Evolutionary conservation across 2,888 invertebrate species (phyloP).

Genomic region (Tetramorium bicarinatum): DNA sequence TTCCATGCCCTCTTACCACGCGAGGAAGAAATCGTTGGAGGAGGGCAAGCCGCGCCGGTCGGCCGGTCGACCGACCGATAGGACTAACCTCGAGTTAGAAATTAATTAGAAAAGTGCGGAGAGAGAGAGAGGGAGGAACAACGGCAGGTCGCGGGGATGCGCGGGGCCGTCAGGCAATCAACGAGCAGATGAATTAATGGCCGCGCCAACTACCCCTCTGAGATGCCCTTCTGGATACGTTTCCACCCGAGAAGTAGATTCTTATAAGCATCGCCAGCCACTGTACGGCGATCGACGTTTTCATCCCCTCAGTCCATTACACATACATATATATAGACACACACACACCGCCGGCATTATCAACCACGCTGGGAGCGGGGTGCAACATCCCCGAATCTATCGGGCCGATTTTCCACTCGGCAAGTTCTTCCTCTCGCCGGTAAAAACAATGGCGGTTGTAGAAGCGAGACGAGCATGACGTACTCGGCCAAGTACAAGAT

Average conservation of each 20-base stretch:
- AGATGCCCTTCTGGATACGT: constrained; percentile 77
- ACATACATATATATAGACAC: neutral
- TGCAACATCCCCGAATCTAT: constrained; percentile 71
- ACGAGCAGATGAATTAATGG: constrained; percentile 85
- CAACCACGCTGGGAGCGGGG: constrained; percentile 43
- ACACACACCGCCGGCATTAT: constrained; percentile 31
- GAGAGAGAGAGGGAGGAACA: constrained; percentile 63
- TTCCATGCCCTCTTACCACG: constrained; percentile 60
- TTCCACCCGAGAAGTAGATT: constrained; percentile 69
- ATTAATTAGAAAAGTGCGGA: constrained; percentile 85
- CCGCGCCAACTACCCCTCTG: constrained; percentile 82
- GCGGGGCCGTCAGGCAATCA: constrained; percentile 80
- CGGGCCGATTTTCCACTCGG: constrained; percentile 75
- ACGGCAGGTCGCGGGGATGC: constrained; percentile 50
- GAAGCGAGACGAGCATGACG: constrained; percentile 26
- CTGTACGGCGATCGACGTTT: constrained; percentile 57
- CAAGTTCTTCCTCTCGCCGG: constrained; percentile 42
- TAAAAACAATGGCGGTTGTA: constrained; percentile 65
- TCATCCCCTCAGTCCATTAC: constrained; percentile 57
- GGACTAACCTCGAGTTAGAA: constrained; percentile 82
- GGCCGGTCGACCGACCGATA: constrained; percentile 63
- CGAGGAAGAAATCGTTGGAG: constrained; percentile 43
- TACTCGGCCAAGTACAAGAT: constrained; percentile 24
- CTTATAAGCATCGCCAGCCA: constrained; percentile 67
- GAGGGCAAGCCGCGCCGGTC: constrained; percentile 1